Evolutionary conservation across 2,888 invertebrate species (phyloP), one percentile per base, ranked within the genome.

Genomic region (Belgica antarctica): DNA sequence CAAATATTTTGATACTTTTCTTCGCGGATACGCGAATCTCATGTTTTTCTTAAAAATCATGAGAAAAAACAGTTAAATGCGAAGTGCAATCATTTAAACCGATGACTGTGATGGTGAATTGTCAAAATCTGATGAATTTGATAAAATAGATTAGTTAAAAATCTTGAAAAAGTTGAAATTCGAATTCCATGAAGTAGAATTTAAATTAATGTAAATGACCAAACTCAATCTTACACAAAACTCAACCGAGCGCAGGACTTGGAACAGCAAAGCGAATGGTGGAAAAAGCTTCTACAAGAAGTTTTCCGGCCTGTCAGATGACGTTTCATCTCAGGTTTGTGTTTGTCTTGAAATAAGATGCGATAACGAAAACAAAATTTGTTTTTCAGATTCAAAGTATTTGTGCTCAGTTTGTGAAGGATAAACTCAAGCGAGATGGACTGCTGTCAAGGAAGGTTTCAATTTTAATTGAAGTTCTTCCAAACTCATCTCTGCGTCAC

Each of bases 261-360:
- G 41, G 41, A 41, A 5, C 3, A 31, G 34, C 12, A 17, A 52
- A 19, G 19, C 3, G 19, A 4, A 52, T n/a, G 22, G 52, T 8
- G 17, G n/a, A 22, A 52, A n/a, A 52, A 34, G 36, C 17, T 10
- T 7, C 22, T 28, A 27, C 4, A 66, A 47, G n/a, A 66, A 46
- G 46, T 66, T 15, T 4, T 27, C 7, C 10, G 65, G 34, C n/a
- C 7, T 24, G 7, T 46, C 46, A 15, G 65, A 66, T 10, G 28
- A 61, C 7, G 27, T 66, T 15, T 46, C 65, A 46, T 41, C 41
- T 66, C 65, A 66, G 65, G 65, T 66, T 22, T 52, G 52, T 22
- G 15, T 17, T 5, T 52, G 52, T 12, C n/a, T 19, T 52, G n/a
- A 46, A n/a, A 52, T 4, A 22, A 2, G 3, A 4, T 52, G 19